These are phyloP conservation scores for Epinephelus lanceolatus DNA, from an alignment of 2,113 vertebrate genomes.

Conservation along the genomic window DNA sequence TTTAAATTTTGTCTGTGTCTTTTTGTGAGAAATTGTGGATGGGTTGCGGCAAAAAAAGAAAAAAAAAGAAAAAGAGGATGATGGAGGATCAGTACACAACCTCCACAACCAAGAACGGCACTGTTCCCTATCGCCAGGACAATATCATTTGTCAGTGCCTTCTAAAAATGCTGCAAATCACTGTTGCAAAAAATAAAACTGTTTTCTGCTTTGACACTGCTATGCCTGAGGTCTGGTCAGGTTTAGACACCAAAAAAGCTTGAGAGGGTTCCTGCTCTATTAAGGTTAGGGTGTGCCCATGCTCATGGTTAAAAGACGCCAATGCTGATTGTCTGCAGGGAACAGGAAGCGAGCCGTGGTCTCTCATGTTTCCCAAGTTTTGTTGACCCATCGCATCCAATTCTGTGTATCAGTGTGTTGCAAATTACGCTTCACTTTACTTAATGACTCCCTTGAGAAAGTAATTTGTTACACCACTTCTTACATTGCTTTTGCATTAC, in stretches of 20 bases:
- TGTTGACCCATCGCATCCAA: not conserved
- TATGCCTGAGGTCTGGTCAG: not conserved
- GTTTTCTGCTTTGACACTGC: conserved; percentile 4
- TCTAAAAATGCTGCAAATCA: not conserved
- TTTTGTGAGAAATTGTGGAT: conserved; percentile 5
- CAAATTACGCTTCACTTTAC: too few relatives aligned
- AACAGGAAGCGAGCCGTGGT: not conserved
- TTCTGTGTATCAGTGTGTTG: too few relatives aligned
- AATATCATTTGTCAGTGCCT: not conserved
- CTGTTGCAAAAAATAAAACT: not conserved
- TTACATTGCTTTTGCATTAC: too few relatives aligned
- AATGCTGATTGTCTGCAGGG: not conserved
- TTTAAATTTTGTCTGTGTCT: not conserved
- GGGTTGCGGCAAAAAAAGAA: not conserved
- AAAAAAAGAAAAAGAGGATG: not conserved
- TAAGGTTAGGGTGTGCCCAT: not conserved
- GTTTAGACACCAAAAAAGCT: not conserved
- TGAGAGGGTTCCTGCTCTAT: not conserved
- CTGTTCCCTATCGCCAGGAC: not conserved
- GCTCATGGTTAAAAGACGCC: not conserved
- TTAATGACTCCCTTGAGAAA: too few relatives aligned
- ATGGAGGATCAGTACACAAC: not conserved
- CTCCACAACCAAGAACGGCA: not conserved
- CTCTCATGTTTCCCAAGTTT: not conserved
- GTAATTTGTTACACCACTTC: too few relatives aligned